Evolutionary conservation across 2,113 vertebrate genomes (phyloP), one percentile per base, ranked within the genome.

Genomic region (Saccopteryx leptura): DNA sequence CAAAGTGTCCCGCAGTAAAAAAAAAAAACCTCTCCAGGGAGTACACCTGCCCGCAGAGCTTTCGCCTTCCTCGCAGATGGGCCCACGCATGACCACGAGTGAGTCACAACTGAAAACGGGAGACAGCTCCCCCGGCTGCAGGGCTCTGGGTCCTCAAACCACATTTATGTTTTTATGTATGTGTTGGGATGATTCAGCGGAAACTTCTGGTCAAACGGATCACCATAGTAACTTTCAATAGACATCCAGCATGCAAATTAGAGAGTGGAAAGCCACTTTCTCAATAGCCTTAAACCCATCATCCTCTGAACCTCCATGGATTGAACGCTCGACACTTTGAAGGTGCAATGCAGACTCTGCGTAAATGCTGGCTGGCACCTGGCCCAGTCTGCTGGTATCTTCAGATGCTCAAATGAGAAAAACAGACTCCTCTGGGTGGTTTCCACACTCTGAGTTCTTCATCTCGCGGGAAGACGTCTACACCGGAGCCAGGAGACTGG

Each of bases 131-230:
- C 56, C 81, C 2, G 5, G 58, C 90, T 85, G 85, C 46, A 1
- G 15, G 71, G 96, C 60, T 86, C 86, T n/a, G 61, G 82, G 88
- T 92, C 92, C 95, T 81, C 95, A 96, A 95, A 98, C 97, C 96
- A 96, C 96, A 96, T 79, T 95, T 76, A 78, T 90, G 96, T 91
- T 97, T 97, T 97, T 87, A 75, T 97, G 12, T 92, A 82, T 28
- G 74, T 33, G 93, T 96, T 87, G 89, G 96, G 94, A 97, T 98
- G 97, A 98, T 97, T 98, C 97, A 97, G 97, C 97, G 96, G 97
- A 97, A 98, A 98, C 71, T 97, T 97, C 66, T 95, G 96, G 96
- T 96, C 96, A 97, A 97, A 96, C 92, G 82, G 94, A 97, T 98
- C 93, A 94, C 97, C 96, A 97, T 97, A 97, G 96, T 91, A 98